These are phyloP conservation scores for Siderastrea radians DNA, from an alignment of 92 coral and sea anemone species.

Conservation along the genomic window DNA sequence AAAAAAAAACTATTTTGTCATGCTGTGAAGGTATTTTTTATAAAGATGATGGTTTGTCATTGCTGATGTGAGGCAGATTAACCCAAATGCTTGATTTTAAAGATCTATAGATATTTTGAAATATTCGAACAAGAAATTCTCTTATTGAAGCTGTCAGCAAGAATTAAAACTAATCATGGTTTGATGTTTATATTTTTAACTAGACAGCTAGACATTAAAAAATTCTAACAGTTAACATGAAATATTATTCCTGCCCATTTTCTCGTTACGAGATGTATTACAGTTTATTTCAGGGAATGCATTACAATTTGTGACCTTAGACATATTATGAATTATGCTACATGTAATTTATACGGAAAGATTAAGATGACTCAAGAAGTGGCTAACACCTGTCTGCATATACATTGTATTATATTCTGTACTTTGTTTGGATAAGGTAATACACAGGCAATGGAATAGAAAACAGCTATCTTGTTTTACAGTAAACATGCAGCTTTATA, in stretches of 20 bases:
- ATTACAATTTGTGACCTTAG: conserved; percentile 20
- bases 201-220: not conserved
- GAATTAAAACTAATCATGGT: not conserved
- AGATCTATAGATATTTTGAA: conserved; percentile 1
- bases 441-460: not conserved
- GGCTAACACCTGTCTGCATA: conserved; percentile 18
- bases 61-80: not conserved
- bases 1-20: not conserved
- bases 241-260: not conserved
- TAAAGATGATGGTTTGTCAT: not conserved
- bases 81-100: not conserved
- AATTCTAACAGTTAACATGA: not conserved
- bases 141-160: not conserved
- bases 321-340: conserved; percentile 50
- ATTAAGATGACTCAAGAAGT: not conserved
- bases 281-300: not conserved
- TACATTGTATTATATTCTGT: not conserved
- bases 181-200: not conserved
- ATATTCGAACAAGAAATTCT: not conserved
- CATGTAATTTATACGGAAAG: conserved; percentile 47
- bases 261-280: not conserved
- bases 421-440: conserved; percentile 28
- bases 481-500: conserved; percentile 32
- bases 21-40: not conserved
- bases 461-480: conserved; percentile 20